Percentiles rank a stretch among this genome's conserved stretches.
These are phyloP conservation scores for Poecilia gillii DNA, from an alignment of 2,797 vertebrate species.

Conservation along the genomic window DNA sequence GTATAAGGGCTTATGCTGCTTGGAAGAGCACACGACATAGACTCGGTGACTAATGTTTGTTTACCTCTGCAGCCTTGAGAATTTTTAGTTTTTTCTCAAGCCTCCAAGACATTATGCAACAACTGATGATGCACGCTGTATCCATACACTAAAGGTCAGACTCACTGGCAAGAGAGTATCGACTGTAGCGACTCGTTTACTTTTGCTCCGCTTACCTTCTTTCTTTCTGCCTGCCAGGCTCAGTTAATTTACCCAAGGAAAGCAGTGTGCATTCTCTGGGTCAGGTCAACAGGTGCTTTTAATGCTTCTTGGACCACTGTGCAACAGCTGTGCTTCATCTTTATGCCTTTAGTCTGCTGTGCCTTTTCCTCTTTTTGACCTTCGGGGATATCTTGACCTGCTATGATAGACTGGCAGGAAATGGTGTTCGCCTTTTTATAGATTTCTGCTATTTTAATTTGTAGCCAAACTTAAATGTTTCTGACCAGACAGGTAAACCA, in stretches of 20 bases:
- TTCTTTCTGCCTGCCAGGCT: constrained; percentile 26
- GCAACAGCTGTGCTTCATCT: constrained; percentile 14
- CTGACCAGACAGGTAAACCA: not conserved
- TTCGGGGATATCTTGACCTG: constrained; percentile 13
- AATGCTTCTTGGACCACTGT: constrained; percentile 12
- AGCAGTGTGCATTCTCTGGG: constrained; percentile 19
- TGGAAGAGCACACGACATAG: constrained; percentile 54
- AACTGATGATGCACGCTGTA: constrained; percentile 44
- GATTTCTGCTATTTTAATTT: not conserved
- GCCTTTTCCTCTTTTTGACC: constrained; percentile 26
- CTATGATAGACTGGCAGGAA: constrained; percentile 5
- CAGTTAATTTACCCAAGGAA: constrained; percentile 14
- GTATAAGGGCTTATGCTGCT: constrained; percentile 60
- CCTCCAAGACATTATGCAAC: constrained; percentile 63
- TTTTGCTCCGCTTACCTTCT: constrained; percentile 36
- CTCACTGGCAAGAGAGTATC: constrained; percentile 14
- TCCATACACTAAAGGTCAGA: constrained; percentile 54
- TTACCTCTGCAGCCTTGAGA: constrained; percentile 65
- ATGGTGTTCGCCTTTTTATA: not conserved
- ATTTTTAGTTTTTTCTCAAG: constrained; percentile 54
- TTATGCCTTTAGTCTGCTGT: constrained; percentile 16
- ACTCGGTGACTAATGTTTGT: constrained; percentile 70
- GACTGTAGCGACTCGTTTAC: constrained; percentile 25
- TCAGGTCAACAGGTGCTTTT: constrained; percentile 42
- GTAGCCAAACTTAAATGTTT: not conserved